Conservation (phyloP, 1,140 invertebrate genomes). For the Parapsyche elsis region DNA sequence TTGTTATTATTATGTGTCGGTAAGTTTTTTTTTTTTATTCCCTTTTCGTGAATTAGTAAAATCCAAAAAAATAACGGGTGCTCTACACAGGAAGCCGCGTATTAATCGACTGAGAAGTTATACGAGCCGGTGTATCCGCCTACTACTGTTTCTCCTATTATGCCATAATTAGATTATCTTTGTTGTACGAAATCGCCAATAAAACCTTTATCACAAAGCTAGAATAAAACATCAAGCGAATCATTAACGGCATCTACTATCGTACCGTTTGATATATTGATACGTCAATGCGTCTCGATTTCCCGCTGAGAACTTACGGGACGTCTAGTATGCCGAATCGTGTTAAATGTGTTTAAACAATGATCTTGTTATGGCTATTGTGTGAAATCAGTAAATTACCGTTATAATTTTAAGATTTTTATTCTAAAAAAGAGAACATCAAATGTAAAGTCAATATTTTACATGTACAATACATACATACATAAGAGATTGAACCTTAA, state of each 20-base stretch:
- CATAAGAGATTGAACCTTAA: too few species aligned
- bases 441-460: too few species aligned
- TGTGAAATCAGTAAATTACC: background rate
- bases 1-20: slow-evolving; percentile 5
- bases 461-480: too few species aligned
- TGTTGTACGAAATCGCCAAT: slow-evolving; percentile 41
- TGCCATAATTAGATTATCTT: slow-evolving; percentile 49
- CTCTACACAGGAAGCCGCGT: slow-evolving; percentile 36
- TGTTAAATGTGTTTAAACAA: background rate
- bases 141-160: slow-evolving; percentile 39
- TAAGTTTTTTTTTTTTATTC: background rate
- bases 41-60: background rate
- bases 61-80: slow-evolving; percentile 2
- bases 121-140: slow-evolving; percentile 15
- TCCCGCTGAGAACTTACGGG: slow-evolving; percentile 36
- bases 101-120: slow-evolving; percentile 29
- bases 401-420: too few species aligned
- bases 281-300: slow-evolving; percentile 6
- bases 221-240: slow-evolving; percentile 21
- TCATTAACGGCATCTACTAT: slow-evolving; percentile 40
- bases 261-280: slow-evolving; percentile 22
- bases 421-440: too few species aligned
- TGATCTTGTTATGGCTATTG: background rate
- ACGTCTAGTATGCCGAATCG: slow-evolving; percentile 1
- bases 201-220: slow-evolving; percentile 21